Percentiles rank a stretch among this genome's conserved stretches.
phyloP scores from a whole-genome alignment of 2,888 invertebrate species.

The Keiferia lycopersicella region DNA sequence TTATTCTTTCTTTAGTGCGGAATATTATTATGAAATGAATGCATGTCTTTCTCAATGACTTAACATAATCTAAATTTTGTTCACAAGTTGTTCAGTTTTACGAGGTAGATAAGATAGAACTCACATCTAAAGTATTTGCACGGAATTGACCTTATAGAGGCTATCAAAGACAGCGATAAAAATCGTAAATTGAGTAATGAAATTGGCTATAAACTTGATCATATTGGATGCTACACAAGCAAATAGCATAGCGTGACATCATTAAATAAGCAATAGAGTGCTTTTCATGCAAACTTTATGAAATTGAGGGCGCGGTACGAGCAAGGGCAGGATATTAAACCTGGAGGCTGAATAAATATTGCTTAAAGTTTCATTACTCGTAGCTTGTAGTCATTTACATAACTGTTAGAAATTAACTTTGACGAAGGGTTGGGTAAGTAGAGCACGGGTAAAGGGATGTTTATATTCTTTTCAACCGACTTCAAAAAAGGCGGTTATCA shows the following conservation, averaged over 20 bases:
- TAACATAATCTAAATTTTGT: too few relatives aligned
- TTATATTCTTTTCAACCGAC: too few relatives aligned
- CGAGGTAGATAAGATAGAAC: too few relatives aligned
- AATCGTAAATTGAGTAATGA: not conserved
- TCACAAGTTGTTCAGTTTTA: too few relatives aligned
- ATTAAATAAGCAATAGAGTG: not conserved
- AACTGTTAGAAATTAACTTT: not conserved
- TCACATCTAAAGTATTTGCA: too few relatives aligned
- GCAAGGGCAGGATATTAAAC: not conserved
- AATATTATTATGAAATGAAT: too few relatives aligned
- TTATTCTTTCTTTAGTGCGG: too few relatives aligned
- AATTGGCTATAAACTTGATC: not conserved
- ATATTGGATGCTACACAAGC: not conserved
- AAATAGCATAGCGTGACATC: not conserved
- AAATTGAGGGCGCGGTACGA: not conserved
- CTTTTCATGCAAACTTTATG: not conserved
- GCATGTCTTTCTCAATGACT: too few relatives aligned
- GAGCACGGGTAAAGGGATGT: too few relatives aligned
- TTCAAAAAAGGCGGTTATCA: too few relatives aligned
- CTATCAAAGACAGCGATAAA: not conserved
- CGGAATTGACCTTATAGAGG: too few relatives aligned
- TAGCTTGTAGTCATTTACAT: not conserved
- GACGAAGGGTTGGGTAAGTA: not conserved
- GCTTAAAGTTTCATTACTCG: not conserved
- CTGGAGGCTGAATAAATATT: conserved; percentile 3